phyloP scores from a whole-genome alignment of 2,113 vertebrate species.

The Orthochromis indermauri region DNA sequence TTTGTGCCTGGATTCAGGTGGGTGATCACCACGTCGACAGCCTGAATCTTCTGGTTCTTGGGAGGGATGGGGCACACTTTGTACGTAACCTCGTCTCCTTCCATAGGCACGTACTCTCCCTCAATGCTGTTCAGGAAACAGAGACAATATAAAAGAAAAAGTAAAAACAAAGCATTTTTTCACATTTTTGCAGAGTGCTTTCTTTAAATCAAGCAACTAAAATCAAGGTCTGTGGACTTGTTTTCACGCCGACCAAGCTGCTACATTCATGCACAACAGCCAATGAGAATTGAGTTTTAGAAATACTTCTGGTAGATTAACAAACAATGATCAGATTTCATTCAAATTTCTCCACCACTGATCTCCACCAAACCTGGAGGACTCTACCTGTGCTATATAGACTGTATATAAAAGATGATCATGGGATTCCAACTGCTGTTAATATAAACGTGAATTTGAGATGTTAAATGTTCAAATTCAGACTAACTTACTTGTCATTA shows the following conservation, averaged over 20 bases:
- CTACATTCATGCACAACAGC: background rate
- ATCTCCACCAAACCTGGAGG: background rate
- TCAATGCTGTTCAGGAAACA: conserved; percentile 80
- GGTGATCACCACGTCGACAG: conserved; percentile 93
- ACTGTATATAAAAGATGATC: background rate
- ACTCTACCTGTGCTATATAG: background rate
- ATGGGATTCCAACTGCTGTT: background rate
- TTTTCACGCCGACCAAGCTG: background rate
- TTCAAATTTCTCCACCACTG: background rate
- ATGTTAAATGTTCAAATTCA: background rate
- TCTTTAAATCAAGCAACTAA: background rate
- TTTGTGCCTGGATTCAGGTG: conserved; percentile 89
- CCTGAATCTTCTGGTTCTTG: conserved; percentile 98
- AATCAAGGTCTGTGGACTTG: background rate
- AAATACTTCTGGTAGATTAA: background rate
- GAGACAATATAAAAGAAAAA: background rate
- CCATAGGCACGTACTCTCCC: conserved; percentile 93
- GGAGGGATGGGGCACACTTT: conserved; percentile 95
- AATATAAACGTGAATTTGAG: background rate
- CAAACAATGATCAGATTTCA: background rate
- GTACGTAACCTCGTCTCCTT: conserved; percentile 96
- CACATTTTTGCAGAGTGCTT: background rate
- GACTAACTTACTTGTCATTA: background rate
- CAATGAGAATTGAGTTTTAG: background rate
- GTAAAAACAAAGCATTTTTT: background rate